phyloP scores from a whole-genome alignment of 2,113 vertebrate genomes.

The Halcyon malimbica region DNA sequence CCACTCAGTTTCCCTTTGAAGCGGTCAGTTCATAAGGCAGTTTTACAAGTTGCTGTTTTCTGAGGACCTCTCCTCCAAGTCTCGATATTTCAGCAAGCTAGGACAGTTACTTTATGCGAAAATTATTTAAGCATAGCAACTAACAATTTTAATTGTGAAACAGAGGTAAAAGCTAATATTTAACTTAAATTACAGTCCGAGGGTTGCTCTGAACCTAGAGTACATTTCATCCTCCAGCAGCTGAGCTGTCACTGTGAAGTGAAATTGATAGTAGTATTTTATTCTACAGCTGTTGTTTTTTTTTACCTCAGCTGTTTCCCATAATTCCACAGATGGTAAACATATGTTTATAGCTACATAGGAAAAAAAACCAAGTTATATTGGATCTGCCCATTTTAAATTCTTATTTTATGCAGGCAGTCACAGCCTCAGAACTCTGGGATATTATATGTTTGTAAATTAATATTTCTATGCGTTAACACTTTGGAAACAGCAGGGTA shows the following conservation, averaged over 20 bases:
- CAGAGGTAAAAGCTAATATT: neutral
- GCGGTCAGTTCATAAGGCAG: neutral
- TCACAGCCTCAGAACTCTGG: constrained; percentile 49
- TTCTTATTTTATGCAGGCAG: constrained; percentile 68
- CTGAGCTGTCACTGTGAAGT: constrained; percentile 64
- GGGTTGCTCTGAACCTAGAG: constrained; percentile 36
- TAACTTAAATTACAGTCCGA: neutral
- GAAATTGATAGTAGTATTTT: constrained; percentile 76
- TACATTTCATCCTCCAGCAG: constrained; percentile 41
- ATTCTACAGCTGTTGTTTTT: constrained; percentile 74
- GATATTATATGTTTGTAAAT: constrained; percentile 68
- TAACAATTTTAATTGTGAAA: neutral
- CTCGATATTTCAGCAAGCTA: neutral
- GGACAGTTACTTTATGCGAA: neutral
- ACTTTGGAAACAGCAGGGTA: constrained; percentile 74
- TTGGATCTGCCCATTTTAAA: constrained; percentile 39
- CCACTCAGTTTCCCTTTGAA: constrained; percentile 1
- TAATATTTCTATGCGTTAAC: constrained; percentile 78
- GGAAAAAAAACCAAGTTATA: constrained; percentile 35
- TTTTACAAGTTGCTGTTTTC: neutral
- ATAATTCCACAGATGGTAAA: constrained; percentile 80
- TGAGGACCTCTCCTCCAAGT: neutral
- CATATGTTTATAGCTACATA: constrained; percentile 78
- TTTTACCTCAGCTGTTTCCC: constrained; percentile 74
- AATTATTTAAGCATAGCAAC: neutral